Evolutionary conservation across 2,113 vertebrate species (phyloP), one percentile per base, ranked within the genome.

Genomic region (Elephantulus edwardii): DNA sequence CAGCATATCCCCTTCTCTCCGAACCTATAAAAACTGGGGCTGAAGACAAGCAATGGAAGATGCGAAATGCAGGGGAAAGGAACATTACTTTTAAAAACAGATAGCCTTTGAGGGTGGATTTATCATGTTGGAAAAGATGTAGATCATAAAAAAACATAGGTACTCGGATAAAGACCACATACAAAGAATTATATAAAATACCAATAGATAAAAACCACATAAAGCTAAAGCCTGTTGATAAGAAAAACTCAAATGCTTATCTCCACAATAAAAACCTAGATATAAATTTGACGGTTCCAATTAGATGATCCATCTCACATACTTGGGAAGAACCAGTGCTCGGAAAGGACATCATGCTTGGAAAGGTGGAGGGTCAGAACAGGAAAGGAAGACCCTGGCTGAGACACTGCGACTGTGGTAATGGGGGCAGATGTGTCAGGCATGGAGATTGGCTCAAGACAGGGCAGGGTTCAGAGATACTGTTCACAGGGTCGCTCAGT

Each of bases 51-150:
- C 74, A 40, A 79, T 8, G 24, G 54, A 72, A 20, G 35, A 12
- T 12, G 0, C 5, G 48, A 80, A 46, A 88, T 13, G 3, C 42
- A 30, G 60, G 56, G 22, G 81, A 89, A 5, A 8, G 64, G 68
- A 75, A 83, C 1, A 62, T 35, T 12, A 80, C 64, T 62, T 24
- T 38, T 40, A 74, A 85, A 77, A 78, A 60, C 4, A 3, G 20
- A 84, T n/a, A 6, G 68, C n/a, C 88, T 94, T 82, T 78, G 77
- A 58, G 80, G 86, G 93, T 86, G 30, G 56, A 17, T 35, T 38
- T 64, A 33, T 22, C 72, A 16, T 70, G 48, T 83, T 81, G 95
- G 42, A 84, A 56, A 93, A 91, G 70, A 81, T 4, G 33, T 28
- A 33, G 20, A 85, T 58, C 64, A 48, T 78, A 44, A 26, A 66